phyloP scores from a whole-genome alignment of 2,797 vertebrate species.

The Craterocephalus amniculus region DNA sequence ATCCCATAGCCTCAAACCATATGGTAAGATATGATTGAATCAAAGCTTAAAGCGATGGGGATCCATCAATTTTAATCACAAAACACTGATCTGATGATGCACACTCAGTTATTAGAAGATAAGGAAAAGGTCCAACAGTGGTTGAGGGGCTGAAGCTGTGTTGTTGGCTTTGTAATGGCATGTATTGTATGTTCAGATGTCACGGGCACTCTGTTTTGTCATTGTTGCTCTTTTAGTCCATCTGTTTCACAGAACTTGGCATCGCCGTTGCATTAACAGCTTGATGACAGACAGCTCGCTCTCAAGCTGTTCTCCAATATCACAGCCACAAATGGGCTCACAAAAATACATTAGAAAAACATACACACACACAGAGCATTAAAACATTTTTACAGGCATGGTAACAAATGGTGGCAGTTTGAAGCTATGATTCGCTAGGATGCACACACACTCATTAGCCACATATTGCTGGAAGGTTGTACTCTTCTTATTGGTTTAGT shows the following conservation, averaged over 20 bases:
- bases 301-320: slow-evolving; percentile 59
- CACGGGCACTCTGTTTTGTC: slow-evolving; percentile 56
- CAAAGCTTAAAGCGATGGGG: not conserved
- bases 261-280: slow-evolving; percentile 53
- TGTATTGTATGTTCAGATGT: slow-evolving; percentile 60
- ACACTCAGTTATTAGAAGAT: slow-evolving; percentile 31
- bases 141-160: slow-evolving; percentile 36
- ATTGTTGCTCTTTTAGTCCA: slow-evolving; percentile 68
- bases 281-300: slow-evolving; percentile 68
- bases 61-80: not conserved
- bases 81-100: slow-evolving; percentile 10
- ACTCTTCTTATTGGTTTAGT: slow-evolving; percentile 43
- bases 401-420: slow-evolving; percentile 21
- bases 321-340: slow-evolving; percentile 62
- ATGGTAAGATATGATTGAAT: not conserved
- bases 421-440: slow-evolving; percentile 10
- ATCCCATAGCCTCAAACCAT: not conserved
- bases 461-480: slow-evolving; percentile 30
- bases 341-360: slow-evolving; percentile 29
- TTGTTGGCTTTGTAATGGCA: slow-evolving; percentile 49
- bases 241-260: slow-evolving; percentile 74
- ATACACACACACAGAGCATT: slow-evolving; percentile 29
- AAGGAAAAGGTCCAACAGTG: slow-evolving; percentile 33
- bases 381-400: slow-evolving; percentile 36
- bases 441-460: slow-evolving; percentile 9